Conservation (phyloP, 53 echinoderm and acorn worm genomes). For the Luidia sarsii region DNA sequence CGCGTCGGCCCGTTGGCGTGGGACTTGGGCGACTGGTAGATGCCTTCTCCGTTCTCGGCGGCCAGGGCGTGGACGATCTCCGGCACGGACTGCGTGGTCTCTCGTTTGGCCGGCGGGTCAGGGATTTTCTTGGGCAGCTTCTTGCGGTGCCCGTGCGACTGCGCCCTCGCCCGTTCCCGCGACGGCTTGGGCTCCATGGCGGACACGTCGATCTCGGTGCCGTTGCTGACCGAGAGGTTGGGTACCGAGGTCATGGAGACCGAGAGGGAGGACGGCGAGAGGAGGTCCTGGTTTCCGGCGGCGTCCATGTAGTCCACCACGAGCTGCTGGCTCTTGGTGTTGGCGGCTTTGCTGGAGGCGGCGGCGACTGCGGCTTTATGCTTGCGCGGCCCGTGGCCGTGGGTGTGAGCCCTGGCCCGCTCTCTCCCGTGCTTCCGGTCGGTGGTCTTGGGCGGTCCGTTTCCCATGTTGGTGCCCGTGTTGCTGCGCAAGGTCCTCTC, state of each 20-base stretch:
- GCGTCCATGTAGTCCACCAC: conserved; percentile 89
- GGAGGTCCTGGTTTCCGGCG: conserved; percentile 31
- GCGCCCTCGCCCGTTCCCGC: conserved; percentile 85
- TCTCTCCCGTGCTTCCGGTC: conserved; percentile 77
- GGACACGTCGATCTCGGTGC: conserved; percentile 39
- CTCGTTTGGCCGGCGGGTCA: conserved; percentile 58
- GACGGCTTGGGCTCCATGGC: conserved; percentile 69
- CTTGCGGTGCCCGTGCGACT: conserved; percentile 93
- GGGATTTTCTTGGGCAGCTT: conserved; percentile 61
- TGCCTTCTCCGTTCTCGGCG: conserved; percentile 55
- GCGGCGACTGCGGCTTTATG: conserved; percentile 70
- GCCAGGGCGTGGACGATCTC: conserved; percentile 56
- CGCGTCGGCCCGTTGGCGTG: conserved; percentile 5
- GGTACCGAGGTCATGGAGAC: conserved; percentile 63
- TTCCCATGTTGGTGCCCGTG: conserved; percentile 37
- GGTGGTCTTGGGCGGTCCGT: conserved; percentile 46
- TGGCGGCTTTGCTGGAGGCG: conserved; percentile 62
- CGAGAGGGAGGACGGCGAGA: conserved; percentile 38
- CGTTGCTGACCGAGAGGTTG: conserved; percentile 51
- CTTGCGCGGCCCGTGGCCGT: conserved; percentile 83
- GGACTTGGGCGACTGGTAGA: conserved; percentile 7
- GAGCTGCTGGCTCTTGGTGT: conserved; percentile 86
- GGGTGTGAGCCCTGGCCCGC: conserved; percentile 86
- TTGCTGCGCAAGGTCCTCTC: conserved; percentile 34
- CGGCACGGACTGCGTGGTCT: conserved; percentile 52